Evolutionary conservation across 2,888 invertebrate genomes (phyloP).

Genomic region (Cepaea hortensis): DNA sequence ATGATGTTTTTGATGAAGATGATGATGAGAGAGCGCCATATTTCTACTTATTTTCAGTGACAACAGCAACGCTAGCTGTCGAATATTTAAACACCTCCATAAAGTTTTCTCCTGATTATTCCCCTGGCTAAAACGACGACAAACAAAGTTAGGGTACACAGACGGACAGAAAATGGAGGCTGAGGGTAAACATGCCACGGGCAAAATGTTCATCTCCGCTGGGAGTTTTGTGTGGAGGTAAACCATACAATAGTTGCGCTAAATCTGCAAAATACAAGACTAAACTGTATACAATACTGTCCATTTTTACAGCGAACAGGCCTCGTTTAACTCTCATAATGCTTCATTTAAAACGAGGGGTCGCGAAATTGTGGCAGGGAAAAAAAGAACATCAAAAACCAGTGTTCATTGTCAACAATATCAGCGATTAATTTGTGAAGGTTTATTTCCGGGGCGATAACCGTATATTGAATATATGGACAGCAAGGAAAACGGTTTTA

Average conservation of each 20-base stretch:
- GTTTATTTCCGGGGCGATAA: not conserved
- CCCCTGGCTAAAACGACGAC: not conserved
- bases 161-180: too few species aligned
- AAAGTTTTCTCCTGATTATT: not conserved
- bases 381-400: constrained; percentile 1
- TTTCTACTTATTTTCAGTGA: not conserved
- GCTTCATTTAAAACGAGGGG: not conserved
- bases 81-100: too few species aligned
- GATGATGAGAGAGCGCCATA: not conserved
- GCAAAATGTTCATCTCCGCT: not conserved
- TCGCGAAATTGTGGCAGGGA: not conserved
- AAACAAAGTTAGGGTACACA: not conserved
- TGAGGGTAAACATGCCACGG: not conserved
- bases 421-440: constrained; percentile 1
- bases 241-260: not conserved
- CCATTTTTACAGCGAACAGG: not conserved
- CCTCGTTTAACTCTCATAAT: not conserved
- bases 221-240: not conserved
- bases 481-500: not conserved
- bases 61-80: not conserved
- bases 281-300: not conserved
- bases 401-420: not conserved
- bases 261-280: not conserved
- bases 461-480: not conserved
- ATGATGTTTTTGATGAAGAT: constrained; percentile 11